A percentile compares a stretch with the other conserved stretches of the same genome.
Evolutionary conservation across 1,140 invertebrate species (phyloP).

Genomic region (Dinoponera quadriceps): DNA sequence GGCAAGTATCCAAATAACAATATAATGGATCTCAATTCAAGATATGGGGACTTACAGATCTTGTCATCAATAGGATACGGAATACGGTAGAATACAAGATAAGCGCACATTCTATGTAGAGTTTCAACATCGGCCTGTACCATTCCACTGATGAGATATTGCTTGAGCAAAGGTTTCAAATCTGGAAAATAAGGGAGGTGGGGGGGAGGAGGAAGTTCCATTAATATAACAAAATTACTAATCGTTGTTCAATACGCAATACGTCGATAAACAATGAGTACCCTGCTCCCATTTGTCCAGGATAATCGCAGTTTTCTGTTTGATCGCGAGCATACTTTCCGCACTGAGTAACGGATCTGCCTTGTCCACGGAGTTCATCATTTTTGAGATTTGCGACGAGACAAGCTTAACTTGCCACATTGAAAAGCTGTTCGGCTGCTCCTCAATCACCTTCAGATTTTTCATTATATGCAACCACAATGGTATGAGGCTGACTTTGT

Average conservation of each 20-base stretch:
- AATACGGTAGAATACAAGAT: conserved; percentile 88
- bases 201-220: not conserved
- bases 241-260: conserved; percentile 11
- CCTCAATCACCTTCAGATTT: conserved; percentile 84
- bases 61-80: conserved; percentile 79
- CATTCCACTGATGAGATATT: conserved; percentile 82
- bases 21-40: not conserved
- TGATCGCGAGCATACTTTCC: conserved; percentile 86
- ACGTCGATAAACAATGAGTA: conserved; percentile 66
- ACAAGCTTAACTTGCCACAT: conserved; percentile 90
- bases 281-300: conserved; percentile 87
- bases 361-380: conserved; percentile 71
- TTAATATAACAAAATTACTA: not conserved
- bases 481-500: conserved; percentile 92
- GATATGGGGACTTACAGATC: conserved; percentile 73
- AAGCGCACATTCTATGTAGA: conserved; percentile 85
- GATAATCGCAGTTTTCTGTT: conserved; percentile 86
- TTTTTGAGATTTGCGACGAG: conserved; percentile 83
- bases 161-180: conserved; percentile 83
- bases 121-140: conserved; percentile 76
- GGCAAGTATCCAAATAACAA: conserved; percentile 11
- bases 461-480: conserved; percentile 90
- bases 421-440: conserved; percentile 84
- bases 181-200: conserved; percentile 77
- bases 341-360: conserved; percentile 81